Evolutionary conservation across 1,140 invertebrate species (phyloP).

Genomic region (Leptinotarsa lineolata): DNA sequence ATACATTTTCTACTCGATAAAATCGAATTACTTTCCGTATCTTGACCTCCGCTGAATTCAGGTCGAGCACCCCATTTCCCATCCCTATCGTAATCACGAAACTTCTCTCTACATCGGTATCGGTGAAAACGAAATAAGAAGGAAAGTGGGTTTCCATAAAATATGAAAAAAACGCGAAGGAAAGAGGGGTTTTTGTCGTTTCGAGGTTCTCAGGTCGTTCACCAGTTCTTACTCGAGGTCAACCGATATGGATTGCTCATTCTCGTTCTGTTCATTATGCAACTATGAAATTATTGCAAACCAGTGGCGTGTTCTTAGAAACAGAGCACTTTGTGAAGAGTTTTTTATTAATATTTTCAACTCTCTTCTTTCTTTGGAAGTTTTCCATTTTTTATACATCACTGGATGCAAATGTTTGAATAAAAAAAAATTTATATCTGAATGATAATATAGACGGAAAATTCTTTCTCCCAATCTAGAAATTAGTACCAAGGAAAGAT

Average conservation of each 20-base stretch:
- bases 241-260: constrained; percentile 32
- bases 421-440: no score
- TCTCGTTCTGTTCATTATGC: constrained; percentile 24
- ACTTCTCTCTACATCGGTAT: background rate
- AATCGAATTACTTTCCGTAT: background rate
- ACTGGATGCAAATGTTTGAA: no score
- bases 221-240: constrained; percentile 31
- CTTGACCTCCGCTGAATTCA: background rate
- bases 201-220: constrained; percentile 35
- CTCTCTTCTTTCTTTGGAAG: no score
- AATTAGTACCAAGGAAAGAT: no score
- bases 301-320: background rate
- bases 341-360: no score
- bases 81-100: background rate
- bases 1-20: constrained; percentile 5
- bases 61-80: constrained; percentile 10
- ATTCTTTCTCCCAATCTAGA: no score
- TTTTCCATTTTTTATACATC: no score
- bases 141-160: background rate
- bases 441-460: no score
- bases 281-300: background rate
- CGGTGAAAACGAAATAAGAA: background rate
- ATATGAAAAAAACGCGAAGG: background rate
- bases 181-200: background rate
- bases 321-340: no score